These are phyloP conservation scores for Agapostemon virescens DNA, from an alignment of 2,888 invertebrate genomes.

Conservation along the genomic window DNA sequence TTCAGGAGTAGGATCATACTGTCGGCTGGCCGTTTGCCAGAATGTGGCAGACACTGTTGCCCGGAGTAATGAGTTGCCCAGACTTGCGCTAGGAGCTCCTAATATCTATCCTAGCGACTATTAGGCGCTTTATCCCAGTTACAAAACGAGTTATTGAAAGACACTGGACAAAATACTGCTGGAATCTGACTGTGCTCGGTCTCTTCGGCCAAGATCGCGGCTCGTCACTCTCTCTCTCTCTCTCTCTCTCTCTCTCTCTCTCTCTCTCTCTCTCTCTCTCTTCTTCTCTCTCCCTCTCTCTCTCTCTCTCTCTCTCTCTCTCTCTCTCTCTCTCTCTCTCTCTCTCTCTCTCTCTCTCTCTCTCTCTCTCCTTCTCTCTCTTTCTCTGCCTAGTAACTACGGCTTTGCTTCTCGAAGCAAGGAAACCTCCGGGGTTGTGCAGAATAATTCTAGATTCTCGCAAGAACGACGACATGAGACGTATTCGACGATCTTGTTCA, in stretches of 20 bases:
- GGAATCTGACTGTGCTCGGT: not conserved
- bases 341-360: not conserved
- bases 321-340: not conserved
- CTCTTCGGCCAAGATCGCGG: not conserved
- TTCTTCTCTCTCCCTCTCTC: not conserved
- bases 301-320: not conserved
- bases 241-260: not conserved
- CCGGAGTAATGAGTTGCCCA: slow-evolving; percentile 23
- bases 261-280: not conserved
- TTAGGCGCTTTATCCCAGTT: slow-evolving; percentile 6
- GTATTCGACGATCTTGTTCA: slow-evolving; percentile 40
- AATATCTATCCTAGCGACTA: not conserved
- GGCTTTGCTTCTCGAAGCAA: not conserved
- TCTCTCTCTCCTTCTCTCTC: not conserved
- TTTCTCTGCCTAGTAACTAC: slow-evolving; percentile 2
- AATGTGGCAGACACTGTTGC: slow-evolving; percentile 29
- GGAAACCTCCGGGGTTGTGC: no score
- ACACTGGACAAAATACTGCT: not conserved
- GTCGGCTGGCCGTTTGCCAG: slow-evolving; percentile 4
- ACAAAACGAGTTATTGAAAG: slow-evolving; percentile 4
- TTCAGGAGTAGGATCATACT: slow-evolving; percentile 7
- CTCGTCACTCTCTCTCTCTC: not conserved
- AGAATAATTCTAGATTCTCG: slow-evolving; percentile 54
- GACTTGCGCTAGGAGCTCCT: slow-evolving; percentile 5
- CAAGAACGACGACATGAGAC: slow-evolving; percentile 55